Base-by-base conservation (phyloP, 2,888 invertebrate species). In the Achlya flavicornis region DNA sequence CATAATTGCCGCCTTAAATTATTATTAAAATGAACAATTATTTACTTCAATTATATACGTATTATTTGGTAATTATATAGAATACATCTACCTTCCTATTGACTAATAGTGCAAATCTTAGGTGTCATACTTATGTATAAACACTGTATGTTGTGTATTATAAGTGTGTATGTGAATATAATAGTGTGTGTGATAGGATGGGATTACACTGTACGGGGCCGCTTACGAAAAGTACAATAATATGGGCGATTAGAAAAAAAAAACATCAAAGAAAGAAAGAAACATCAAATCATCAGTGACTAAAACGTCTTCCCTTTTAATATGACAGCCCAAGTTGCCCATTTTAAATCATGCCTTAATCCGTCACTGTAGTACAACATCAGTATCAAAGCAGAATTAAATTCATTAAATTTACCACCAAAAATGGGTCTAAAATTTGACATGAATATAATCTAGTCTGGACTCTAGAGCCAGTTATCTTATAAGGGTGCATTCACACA, bases 91-190 rank as follows among this genome's bases (percentile, higher is more conserved):
- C 16, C 48, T 48, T 53, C 53, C 53, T 53, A 19, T 53, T 19
- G 19, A 53, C 53, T 8, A 7, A 53, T 19, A 53, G 53, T 53
- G 53, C 58, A 58, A 58, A 58, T 58, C n/a, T 58, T 7, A 32
- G n/a, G 33, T 38, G 58, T 58, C 38, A 58, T 35, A 58, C 14
- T 35, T 35, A n/a, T 58, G 19, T 35, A 16, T 33, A 33, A 58
- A 35, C 58, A 38, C 12, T 58, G 58, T 58, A 11, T 58, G 33
- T 38, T 32, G 12, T 58, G 14, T 38, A 38, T 16, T 53, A 53
- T 53, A 19, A 10, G 53, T 19, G 19, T 53, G 53, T 53, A 19
- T 53, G 53, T 53, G 8, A 41, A 12, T 41, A 12, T 41, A 41
- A 12, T 41, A 12, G 12, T 53, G 10, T 16, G 10, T 19, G 53